Conservation (phyloP, 1,140 invertebrate species). For the Marisa cornuarietis region DNA sequence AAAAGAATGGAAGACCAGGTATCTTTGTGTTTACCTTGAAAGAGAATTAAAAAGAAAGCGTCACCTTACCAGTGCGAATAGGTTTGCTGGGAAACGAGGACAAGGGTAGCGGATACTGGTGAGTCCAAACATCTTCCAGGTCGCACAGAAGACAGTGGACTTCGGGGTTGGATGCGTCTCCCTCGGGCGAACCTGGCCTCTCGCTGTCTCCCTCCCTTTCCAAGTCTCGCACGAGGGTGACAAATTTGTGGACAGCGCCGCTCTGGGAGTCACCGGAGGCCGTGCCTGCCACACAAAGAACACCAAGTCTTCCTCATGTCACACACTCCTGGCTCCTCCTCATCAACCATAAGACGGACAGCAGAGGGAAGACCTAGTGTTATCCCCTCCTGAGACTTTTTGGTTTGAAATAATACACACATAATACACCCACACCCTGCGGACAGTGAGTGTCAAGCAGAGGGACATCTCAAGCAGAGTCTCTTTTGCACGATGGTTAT, state of each 20-base stretch:
- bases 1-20: no score
- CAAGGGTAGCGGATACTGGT: constrained; percentile 45
- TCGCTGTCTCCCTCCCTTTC: constrained; percentile 25
- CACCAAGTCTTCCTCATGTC: not conserved
- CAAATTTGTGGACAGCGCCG: constrained; percentile 36
- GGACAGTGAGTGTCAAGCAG: no score
- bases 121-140: constrained; percentile 44
- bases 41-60: no score
- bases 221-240: constrained; percentile 38
- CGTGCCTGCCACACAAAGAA: constrained; percentile 1
- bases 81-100: constrained; percentile 39
- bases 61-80: constrained; percentile 36
- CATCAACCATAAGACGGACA: not conserved
- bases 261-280: constrained; percentile 36
- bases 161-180: constrained; percentile 24
- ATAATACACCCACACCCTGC: no score
- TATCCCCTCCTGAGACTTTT: no score
- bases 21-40: no score
- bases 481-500: no score
- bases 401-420: no score
- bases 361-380: no score
- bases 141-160: constrained; percentile 39
- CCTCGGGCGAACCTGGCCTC: not conserved
- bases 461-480: no score
- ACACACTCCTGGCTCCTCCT: not conserved